Conservation (phyloP, 1,140 invertebrate genomes). For the Drosophila tani region DNA sequence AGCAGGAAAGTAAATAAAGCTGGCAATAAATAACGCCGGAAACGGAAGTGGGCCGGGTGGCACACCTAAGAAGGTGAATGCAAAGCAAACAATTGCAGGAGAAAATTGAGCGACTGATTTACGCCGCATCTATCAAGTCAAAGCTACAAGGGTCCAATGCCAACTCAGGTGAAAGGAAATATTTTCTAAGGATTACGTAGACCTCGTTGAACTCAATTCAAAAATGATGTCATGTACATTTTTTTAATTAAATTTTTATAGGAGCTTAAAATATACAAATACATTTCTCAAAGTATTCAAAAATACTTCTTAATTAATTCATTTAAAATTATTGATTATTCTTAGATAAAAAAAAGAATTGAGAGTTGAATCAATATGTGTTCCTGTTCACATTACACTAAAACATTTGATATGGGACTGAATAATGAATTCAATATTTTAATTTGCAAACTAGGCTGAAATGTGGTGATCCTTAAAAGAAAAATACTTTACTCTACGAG, state of each 20-base stretch:
- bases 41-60: slow-evolving; percentile 31
- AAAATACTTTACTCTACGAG: too few species aligned
- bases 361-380: too few species aligned
- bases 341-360: too few species aligned
- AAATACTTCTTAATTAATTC: too few species aligned
- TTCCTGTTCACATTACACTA: too few species aligned
- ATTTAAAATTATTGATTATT: too few species aligned
- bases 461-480: too few species aligned
- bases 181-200: neutral
- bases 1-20: slow-evolving; percentile 37
- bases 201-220: slow-evolving; percentile 7
- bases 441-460: too few species aligned
- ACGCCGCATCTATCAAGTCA: slow-evolving; percentile 7
- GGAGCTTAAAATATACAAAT: neutral
- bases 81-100: slow-evolving; percentile 39
- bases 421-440: too few species aligned
- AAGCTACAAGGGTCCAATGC: neutral
- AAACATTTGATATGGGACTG: too few species aligned
- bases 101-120: slow-evolving; percentile 38
- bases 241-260: neutral
- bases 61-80: slow-evolving; percentile 3
- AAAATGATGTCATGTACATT: neutral
- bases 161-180: neutral
- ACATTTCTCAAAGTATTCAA: neutral
- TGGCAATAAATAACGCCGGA: slow-evolving; percentile 45